Evolutionary conservation across 2,797 vertebrate species (phyloP).

Genomic region (Champsocephalus gunnari): DNA sequence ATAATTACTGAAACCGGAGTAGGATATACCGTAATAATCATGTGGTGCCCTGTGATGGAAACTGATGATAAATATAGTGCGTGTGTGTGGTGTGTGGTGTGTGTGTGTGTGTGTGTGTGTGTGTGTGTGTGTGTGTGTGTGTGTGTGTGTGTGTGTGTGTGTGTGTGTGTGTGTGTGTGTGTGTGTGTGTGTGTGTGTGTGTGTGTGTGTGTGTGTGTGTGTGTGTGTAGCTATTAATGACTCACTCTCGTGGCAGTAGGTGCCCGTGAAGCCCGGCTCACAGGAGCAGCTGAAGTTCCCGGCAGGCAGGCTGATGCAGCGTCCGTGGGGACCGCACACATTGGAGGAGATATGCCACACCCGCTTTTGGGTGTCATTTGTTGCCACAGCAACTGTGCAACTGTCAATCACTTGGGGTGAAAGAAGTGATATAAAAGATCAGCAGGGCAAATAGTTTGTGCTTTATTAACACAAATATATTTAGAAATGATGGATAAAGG

Average conservation of each 20-base stretch:
- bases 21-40: conserved; percentile 40
- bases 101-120: not conserved
- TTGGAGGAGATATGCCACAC: conserved; percentile 88
- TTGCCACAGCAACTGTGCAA: conserved; percentile 90
- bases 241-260: conserved; percentile 98
- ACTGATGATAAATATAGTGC: conserved; percentile 63
- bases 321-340: conserved; percentile 95
- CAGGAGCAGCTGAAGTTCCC: conserved; percentile 97
- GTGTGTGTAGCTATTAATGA: conserved; percentile 20
- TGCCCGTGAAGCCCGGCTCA: conserved; percentile 92
- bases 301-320: conserved; percentile 90
- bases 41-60: conserved; percentile 50
- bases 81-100: conserved; percentile 26
- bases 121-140: conserved; percentile 23
- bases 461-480: no score
- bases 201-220: conserved; percentile 12
- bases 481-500: fast-evolving
- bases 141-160: conserved; percentile 14
- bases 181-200: conserved; percentile 7
- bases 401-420: conserved; percentile 90
- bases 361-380: conserved; percentile 83
- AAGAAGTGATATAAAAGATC: not conserved
- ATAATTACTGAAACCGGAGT: conserved; percentile 26
- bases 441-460: not conserved
- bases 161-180: conserved; percentile 12